Conservation (phyloP, 2,113 vertebrate species). For the Choloepus hoffmanni region DNA sequence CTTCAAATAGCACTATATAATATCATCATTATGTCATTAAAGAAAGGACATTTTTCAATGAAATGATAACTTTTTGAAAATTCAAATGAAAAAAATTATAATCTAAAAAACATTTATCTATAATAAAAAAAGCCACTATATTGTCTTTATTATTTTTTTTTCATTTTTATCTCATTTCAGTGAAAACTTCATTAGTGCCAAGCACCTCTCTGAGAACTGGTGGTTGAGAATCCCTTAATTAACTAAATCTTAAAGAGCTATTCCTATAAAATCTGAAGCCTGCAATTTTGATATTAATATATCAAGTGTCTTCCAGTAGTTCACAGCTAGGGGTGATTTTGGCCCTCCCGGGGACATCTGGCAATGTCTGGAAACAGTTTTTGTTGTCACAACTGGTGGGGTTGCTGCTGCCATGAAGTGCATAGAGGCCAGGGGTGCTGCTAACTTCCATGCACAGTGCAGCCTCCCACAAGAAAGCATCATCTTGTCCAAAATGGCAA, state of each 20-base stretch:
- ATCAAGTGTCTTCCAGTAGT: not conserved
- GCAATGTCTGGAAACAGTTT: not conserved
- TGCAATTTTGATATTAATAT: not conserved
- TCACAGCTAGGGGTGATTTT: not conserved
- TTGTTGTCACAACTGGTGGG: not conserved
- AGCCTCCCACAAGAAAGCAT: not conserved
- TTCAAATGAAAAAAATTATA: not conserved
- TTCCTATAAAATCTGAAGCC: not conserved
- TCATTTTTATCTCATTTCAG: not conserved
- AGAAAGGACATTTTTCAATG: not conserved
- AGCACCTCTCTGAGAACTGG: not conserved
- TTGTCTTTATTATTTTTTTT: not conserved
- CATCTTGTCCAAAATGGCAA: not conserved
- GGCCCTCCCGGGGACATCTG: not conserved
- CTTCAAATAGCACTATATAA: not conserved
- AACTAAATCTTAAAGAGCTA: not conserved
- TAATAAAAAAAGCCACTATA: not conserved
- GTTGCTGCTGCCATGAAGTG: not conserved
- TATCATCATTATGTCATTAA: not conserved
- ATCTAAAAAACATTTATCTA: not conserved
- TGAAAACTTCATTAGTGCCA: not conserved
- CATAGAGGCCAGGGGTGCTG: not conserved
- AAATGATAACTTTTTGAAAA: not conserved
- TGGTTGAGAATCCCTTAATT: not conserved
- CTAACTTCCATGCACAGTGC: not conserved